Percentiles rank a stretch among this genome's conserved stretches.
phyloP scores from a whole-genome alignment of 2,888 invertebrate genomes.

The Drosophila nr. fundita region DNA sequence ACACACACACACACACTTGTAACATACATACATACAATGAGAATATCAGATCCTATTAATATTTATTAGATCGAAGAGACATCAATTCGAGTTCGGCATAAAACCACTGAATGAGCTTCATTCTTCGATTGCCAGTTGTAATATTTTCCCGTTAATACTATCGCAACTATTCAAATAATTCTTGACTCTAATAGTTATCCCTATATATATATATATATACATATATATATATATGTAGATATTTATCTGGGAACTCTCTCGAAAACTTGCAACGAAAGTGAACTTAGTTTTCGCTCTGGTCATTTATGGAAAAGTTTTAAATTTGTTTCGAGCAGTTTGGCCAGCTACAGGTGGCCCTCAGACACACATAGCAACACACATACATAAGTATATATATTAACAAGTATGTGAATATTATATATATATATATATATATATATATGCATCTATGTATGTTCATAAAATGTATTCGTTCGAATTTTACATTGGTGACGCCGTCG shows the following conservation, averaged over 20 bases:
- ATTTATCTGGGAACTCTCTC: not conserved
- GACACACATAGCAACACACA: conserved; percentile 6
- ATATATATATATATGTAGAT: not conserved
- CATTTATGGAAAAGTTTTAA: conserved; percentile 38
- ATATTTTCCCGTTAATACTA: not conserved
- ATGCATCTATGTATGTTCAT: conserved; percentile 3
- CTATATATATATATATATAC: too few relatives aligned
- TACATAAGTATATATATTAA: not conserved
- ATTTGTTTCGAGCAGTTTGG: conserved; percentile 24
- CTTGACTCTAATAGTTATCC: not conserved
- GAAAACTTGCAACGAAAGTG: conserved; percentile 38
- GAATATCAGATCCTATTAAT: not conserved
- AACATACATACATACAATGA: too few relatives aligned
- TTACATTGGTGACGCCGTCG: conserved; percentile 48
- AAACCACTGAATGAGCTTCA: not conserved
- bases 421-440: not conserved
- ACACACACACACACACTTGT: too few relatives aligned
- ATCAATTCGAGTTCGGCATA: not conserved
- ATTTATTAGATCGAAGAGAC: not conserved
- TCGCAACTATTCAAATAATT: not conserved
- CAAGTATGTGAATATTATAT: not conserved
- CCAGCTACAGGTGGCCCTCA: conserved; percentile 49
- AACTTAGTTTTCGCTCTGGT: conserved; percentile 28
- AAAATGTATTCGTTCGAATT: conserved; percentile 40
- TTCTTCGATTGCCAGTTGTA: not conserved